Evolutionary conservation across 2,888 invertebrate genomes (phyloP), one percentile per base, ranked within the genome.

Genomic region (Plagodis dolabraria): DNA sequence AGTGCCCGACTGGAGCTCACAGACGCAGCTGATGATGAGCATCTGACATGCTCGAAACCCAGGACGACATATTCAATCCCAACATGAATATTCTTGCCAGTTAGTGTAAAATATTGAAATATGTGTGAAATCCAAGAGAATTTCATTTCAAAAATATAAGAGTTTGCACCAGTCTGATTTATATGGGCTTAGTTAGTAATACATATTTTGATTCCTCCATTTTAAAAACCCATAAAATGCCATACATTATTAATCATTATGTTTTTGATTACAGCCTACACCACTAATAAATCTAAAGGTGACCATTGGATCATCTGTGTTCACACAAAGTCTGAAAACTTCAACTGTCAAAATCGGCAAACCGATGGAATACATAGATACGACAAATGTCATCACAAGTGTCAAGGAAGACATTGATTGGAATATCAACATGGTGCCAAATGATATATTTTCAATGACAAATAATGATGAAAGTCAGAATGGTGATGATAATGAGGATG

Each of bases 241-340:
- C 2, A 4, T 36, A 36, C 7, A 2, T 11, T 12, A 12, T 12
- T 12, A 43, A 7, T 12, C 6, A 46, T 35, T 45, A 10, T 35
- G 51, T 52, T n/a, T 46, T 53, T 47, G 42, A 8, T 79, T 82
- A 22, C 78, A 84, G 82, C 51, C 69, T 10, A 70, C 75, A 6
- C 70, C 85, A 0, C 76, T 80, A 2, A 65, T 83, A 0, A 85
- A 82, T 51, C 52, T 85, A 2, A 83, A 80, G 75, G 84, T 85
- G 9, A 86, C 86, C 0, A 83, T 86, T 0, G 86, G 84, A 0
- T 71, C 83, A 0, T 82, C 86, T 0, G 82, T 83, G 0, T 63
- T 86, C 0, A 86, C 86, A 0, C 85, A 87, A 48, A 82, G 79
- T 7, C 68, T 85, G 8, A 77, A 78, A 53, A 80, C 82, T 0